Evolutionary conservation across 2,797 vertebrate species (phyloP), one percentile per base, ranked within the genome.

Genomic region (Acestrorhynchus altus): DNA sequence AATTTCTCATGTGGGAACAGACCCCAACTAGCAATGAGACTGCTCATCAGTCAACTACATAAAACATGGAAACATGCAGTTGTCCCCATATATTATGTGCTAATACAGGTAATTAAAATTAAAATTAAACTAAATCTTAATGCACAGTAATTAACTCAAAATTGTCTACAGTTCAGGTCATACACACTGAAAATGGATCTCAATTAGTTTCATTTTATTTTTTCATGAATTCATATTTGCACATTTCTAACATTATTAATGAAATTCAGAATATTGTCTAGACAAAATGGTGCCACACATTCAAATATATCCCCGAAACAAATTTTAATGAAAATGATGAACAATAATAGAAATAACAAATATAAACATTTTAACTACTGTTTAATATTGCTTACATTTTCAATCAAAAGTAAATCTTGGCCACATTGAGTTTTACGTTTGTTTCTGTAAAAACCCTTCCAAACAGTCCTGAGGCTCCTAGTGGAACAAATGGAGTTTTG

Each of bases 191-290:
- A 4, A 22, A 22, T 9, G n/a, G 1, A 20, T 52, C 13, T 15
- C 47, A 51, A n/a, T 51, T 4, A 0, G 31, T 8, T 59, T 18
- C 11, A 24, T 13, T 54, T 16, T 47, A 24, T 20, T 18, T 31
- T 8, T 49, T 56, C 18, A 11, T 13, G 31, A 39, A 24, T 16
- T 60, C 3, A 49, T 47, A 60, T 6, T 16, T 4, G 11, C 51
- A 66, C 35, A 69, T 76, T 59, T 66, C 67, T 56, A 68, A 24
- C 52, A 74, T 67, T 57, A 64, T 60, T 66, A 28, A 74, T 8
- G 42, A 16, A 61, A 61, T 15, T 56, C 9, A 54, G 12, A 57
- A 40, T 16, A 31, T 7, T 56, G 11, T 26, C 20, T 42, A 13
- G 13, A 51, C 52, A 22, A 60, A 76, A 56, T 4, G 11, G 1